Evolutionary conservation across 2,113 vertebrate species (phyloP).

Genomic region (Plectropomus leopardus): DNA sequence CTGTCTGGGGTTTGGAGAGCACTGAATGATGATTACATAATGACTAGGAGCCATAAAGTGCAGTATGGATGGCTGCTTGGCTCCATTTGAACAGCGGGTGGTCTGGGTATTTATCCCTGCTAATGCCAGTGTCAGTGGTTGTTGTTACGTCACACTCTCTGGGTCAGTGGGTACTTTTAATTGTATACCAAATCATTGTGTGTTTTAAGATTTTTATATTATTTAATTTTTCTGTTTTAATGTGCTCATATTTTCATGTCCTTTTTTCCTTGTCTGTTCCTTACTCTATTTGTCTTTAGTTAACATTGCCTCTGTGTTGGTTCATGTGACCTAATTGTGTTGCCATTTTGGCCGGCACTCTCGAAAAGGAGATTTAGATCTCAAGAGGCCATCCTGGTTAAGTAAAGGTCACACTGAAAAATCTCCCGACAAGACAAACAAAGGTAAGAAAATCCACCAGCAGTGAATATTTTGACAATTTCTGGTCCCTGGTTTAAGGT

Average conservation of each 20-base stretch:
- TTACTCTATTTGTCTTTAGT: background rate
- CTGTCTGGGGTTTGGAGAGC: conserved; percentile 44
- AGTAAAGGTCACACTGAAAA: conserved; percentile 16
- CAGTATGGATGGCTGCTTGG: conserved; percentile 47
- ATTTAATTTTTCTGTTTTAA: background rate
- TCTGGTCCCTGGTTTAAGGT: background rate
- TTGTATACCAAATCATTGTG: background rate
- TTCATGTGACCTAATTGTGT: background rate
- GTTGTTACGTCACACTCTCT: conserved; percentile 21
- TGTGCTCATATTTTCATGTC: background rate
- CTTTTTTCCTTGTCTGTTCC: background rate
- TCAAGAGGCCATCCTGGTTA: conserved; percentile 6
- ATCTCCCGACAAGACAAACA: background rate
- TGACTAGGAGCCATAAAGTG: conserved; percentile 45
- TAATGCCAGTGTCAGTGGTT: conserved; percentile 29
- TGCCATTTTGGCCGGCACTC: conserved; percentile 8
- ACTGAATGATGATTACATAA: conserved; percentile 58
- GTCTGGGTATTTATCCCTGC: conserved; percentile 32
- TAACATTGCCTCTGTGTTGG: background rate
- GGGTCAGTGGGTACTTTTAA: background rate
- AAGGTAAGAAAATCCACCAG: background rate
- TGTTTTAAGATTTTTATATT: background rate
- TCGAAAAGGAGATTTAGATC: conserved; percentile 29
- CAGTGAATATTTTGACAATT: background rate
- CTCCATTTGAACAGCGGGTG: conserved; percentile 36